Evolutionary conservation across 2,888 invertebrate species (phyloP).

Genomic region (Drosophila suboccidentalis): DNA sequence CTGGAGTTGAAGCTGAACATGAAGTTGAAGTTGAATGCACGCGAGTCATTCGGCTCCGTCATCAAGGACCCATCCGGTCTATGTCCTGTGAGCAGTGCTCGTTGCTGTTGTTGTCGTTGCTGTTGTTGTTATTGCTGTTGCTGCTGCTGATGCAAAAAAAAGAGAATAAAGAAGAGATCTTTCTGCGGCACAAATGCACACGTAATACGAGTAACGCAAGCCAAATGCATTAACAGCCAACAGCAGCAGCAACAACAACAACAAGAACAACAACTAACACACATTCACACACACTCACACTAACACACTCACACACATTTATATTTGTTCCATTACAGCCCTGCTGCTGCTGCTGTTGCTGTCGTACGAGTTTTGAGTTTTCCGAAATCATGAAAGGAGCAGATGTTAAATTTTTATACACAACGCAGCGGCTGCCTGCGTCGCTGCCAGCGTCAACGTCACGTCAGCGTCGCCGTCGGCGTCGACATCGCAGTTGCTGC

Average conservation of each 20-base stretch:
- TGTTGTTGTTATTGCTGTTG: conserved; percentile 12
- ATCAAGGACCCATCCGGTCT: conserved; percentile 61
- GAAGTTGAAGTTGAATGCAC: conserved; percentile 72
- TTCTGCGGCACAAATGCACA: conserved; percentile 78
- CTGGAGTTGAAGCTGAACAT: conserved; percentile 35
- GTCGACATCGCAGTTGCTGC: conserved; percentile 22
- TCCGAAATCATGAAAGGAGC: conserved; percentile 85
- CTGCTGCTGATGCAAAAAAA: conserved; percentile 11
- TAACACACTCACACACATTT: conserved; percentile 48
- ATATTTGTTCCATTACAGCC: conserved; percentile 76
- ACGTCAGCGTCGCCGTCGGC: conserved; percentile 38
- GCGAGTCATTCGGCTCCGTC: conserved; percentile 55
- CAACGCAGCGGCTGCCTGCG: conserved; percentile 53
- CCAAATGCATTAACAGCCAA: conserved; percentile 79
- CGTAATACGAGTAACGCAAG: conserved; percentile 78
- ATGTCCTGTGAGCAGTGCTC: conserved; percentile 44
- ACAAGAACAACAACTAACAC: conserved; percentile 15
- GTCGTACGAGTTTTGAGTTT: conserved; percentile 83
- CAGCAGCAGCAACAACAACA: conserved; percentile 36
- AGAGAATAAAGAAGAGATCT: conserved; percentile 43
- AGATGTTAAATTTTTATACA: conserved; percentile 84
- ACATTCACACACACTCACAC: conserved; percentile 24
- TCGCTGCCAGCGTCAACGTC: conserved; percentile 37
- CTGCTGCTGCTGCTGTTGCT: conserved; percentile 52
- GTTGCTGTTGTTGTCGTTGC: conserved; percentile 1